A percentile compares a stretch with the other conserved stretches of the same genome.
These are phyloP conservation scores for Notodromas monacha DNA, from an alignment of 2,888 invertebrate species.

Conservation along the genomic window DNA sequence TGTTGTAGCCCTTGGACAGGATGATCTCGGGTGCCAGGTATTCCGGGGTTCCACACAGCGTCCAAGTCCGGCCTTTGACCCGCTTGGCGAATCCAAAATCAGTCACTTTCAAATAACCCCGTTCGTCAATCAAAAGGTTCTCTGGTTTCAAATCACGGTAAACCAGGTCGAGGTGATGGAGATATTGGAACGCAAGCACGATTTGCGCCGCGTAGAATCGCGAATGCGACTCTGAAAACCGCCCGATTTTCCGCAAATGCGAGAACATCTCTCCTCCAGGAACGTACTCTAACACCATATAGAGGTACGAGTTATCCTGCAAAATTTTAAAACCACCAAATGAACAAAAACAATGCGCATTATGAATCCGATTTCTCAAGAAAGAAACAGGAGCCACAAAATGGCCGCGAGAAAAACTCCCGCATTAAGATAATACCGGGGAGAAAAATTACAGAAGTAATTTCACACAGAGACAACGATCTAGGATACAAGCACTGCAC, in stretches of 20 bases:
- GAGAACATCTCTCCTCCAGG: constrained; percentile 99
- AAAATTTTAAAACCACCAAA: no score
- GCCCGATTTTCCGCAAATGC: constrained; percentile 82
- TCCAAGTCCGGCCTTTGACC: constrained; percentile 64
- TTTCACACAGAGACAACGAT: no score
- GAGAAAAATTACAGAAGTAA: no score
- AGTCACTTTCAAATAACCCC: constrained; percentile 79
- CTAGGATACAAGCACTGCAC: no score
- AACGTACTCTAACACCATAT: constrained; percentile 98
- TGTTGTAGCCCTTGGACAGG: constrained; percentile 47
- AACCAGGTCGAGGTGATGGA: constrained; percentile 93
- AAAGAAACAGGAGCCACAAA: no score
- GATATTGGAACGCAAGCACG: constrained; percentile 93
- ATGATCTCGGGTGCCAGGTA: constrained; percentile 28
- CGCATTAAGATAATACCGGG: no score
- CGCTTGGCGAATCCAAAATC: constrained; percentile 83
- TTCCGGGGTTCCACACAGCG: constrained; percentile 93
- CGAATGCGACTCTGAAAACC: constrained; percentile 79
- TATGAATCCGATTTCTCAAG: no score
- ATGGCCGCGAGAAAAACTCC: no score
- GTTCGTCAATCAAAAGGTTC: constrained; percentile 78
- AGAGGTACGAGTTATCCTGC: constrained; percentile 86
- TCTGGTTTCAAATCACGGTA: constrained; percentile 95
- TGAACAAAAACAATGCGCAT: no score
- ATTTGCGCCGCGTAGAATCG: constrained; percentile 98